These are phyloP conservation scores for Peromyscus aztecus DNA, from an alignment of 2,797 vertebrate species.

Conservation along the genomic window DNA sequence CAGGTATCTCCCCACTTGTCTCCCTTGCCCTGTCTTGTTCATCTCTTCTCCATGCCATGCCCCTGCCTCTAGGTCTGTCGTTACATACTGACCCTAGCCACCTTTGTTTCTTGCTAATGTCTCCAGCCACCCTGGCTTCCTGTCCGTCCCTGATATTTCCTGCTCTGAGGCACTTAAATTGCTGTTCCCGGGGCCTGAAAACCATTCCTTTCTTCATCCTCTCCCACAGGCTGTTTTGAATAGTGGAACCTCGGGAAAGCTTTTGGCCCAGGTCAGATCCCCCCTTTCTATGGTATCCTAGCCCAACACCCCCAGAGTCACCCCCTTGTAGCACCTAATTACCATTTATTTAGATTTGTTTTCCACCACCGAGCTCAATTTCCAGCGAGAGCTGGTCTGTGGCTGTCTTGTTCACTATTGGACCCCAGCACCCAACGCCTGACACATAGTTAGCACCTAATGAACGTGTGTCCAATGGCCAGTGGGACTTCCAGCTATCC, in stretches of 20 bases:
- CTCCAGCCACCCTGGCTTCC: background rate
- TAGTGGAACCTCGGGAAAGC: background rate
- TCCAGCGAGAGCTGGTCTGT: background rate
- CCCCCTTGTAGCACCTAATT: constrained; percentile 38
- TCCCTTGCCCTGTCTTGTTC: background rate
- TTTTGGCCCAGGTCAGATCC: background rate
- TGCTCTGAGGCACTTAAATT: background rate
- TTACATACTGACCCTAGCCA: background rate
- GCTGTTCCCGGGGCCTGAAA: background rate
- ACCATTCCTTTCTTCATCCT: constrained; percentile 8
- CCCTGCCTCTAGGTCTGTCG: background rate
- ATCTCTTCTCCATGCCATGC: background rate
- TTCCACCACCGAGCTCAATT: background rate
- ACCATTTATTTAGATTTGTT: constrained; percentile 17
- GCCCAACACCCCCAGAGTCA: background rate
- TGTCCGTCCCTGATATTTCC: background rate
- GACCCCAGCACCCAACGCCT: background rate
- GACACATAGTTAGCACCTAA: constrained; percentile 53
- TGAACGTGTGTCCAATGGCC: constrained; percentile 34
- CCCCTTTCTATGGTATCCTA: background rate
- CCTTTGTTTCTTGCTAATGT: background rate
- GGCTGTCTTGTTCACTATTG: background rate
- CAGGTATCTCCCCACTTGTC: no score
- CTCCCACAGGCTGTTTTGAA: background rate
- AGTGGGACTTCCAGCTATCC: background rate